Percentiles rank a stretch among this genome's conserved stretches.
Evolutionary conservation across 2,797 vertebrate genomes (phyloP).

Genomic region (Peromyscus nudipes): DNA sequence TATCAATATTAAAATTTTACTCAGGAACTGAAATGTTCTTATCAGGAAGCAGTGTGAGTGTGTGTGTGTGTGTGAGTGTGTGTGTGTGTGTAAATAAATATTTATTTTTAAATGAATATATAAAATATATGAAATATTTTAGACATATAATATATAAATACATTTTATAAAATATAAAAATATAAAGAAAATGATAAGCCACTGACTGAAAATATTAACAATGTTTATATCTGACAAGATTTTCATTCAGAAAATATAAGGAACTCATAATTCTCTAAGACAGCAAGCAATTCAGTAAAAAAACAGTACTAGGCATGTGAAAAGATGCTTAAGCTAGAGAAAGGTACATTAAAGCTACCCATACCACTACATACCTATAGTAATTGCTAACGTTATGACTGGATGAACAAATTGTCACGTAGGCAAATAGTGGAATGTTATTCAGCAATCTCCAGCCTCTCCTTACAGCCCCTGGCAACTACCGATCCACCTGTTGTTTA

Average conservation of each 20-base stretch:
- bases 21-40: not conserved
- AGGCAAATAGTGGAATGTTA: not conserved
- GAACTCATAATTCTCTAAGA: constrained; percentile 1
- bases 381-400: constrained; percentile 28
- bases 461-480: not conserved
- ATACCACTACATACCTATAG: not conserved
- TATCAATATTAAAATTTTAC: not conserved
- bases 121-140: not conserved
- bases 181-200: constrained; percentile 40
- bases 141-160: not conserved
- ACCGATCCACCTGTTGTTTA: not conserved
- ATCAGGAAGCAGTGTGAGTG: not conserved
- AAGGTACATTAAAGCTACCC: constrained; percentile 19
- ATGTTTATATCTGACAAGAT: not conserved
- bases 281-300: constrained; percentile 18
- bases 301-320: not conserved
- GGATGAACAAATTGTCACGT: not conserved
- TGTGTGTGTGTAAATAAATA: not conserved
- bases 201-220: constrained; percentile 45
- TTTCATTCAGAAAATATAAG: constrained; percentile 45
- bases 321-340: constrained; percentile 47
- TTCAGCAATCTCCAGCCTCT: not conserved
- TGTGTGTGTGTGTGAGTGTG: too few relatives aligned
- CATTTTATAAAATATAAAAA: not conserved
- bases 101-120: not conserved